phyloP scores from a whole-genome alignment of 2,797 vertebrate species.

The Thripadectes ignobilis region DNA sequence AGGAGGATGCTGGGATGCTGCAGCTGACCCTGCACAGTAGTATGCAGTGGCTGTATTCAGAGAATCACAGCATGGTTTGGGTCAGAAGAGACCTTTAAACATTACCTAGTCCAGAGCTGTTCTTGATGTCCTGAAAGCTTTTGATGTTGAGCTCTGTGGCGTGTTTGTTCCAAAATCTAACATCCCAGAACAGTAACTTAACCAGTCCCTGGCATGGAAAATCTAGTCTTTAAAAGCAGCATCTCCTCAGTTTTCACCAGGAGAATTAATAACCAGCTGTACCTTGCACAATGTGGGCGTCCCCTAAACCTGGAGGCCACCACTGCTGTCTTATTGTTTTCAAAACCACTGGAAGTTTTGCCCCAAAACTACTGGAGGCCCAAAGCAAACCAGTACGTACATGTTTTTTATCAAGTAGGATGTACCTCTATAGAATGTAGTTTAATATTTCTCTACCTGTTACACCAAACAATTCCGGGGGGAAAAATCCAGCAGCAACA shows the following conservation, averaged over 20 bases:
- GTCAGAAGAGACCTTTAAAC: not conserved
- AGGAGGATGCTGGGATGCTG: not conserved
- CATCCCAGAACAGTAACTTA: not conserved
- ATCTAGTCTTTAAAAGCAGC: not conserved
- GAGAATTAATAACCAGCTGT: not conserved
- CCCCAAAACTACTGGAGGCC: not conserved
- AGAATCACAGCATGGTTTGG: not conserved
- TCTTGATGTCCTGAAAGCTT: not conserved
- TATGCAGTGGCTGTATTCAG: not conserved
- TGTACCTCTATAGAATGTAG: not conserved
- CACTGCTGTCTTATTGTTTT: not conserved
- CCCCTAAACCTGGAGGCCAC: not conserved
- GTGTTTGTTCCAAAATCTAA: not conserved
- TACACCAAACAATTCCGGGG: not conserved
- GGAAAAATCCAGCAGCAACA: not conserved
- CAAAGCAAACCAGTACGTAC: not conserved
- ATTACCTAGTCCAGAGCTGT: not conserved
- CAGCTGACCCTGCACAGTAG: not conserved
- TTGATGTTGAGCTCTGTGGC: rapidly evolving
- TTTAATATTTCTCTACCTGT: not conserved
- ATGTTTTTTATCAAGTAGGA: not conserved
- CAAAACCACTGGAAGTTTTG: not conserved
- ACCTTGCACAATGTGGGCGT: not conserved
- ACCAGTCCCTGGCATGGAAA: not conserved
- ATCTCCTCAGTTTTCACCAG: not conserved